Evolutionary conservation across 2,888 invertebrate species (phyloP), one percentile per base, ranked within the genome.

Genomic region (Ceraclea dissimilis): DNA sequence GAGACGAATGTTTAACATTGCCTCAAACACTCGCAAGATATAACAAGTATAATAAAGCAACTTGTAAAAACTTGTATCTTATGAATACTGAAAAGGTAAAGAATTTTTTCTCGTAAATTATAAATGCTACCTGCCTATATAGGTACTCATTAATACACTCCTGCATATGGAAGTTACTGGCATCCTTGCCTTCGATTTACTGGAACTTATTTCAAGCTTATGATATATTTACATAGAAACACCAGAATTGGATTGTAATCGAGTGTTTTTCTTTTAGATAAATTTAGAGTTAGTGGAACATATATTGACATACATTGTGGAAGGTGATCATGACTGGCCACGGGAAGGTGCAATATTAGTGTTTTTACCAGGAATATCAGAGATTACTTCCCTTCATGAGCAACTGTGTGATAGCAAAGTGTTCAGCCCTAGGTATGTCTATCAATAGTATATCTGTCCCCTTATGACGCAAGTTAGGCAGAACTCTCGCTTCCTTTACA

Each of bases 311-410:
- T 89, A 85, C 77, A 83, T 90, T 62, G 83, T 86, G 2, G 74
- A 78, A 52, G 89, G 87, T 0, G 76, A 84, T 16, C 88, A 90
- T 67, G 70, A 77, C 6, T 83, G 83, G 77, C 84, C 86, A 1
- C 73, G 70, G 67, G 76, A 78, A 64, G 91, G 91, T 55, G 85
- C 90, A n/a, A 87, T 91, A 58, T 70, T 90, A 58, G 81, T 90
- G 56, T 90, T 90, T 69, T 68, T 91, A 55, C 90, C 90, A 0
- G 91, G 91, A 0, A 80, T 90, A 49, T 84, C 83, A 0, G 90
- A 91, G 71, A 91, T 91, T 49, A 84, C 86, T 69, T 68, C 80
- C 0, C 68, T 90, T 2, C 82, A 85, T 65, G 88, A 90, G 61
- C 80, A 82, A 61, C 71, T 91, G 1, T 73, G 73, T 48, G 82